Percentiles rank a stretch among this genome's conserved stretches.
phyloP scores from a whole-genome alignment of 2,888 invertebrate genomes.

The Aporophyla lueneburgensis region DNA sequence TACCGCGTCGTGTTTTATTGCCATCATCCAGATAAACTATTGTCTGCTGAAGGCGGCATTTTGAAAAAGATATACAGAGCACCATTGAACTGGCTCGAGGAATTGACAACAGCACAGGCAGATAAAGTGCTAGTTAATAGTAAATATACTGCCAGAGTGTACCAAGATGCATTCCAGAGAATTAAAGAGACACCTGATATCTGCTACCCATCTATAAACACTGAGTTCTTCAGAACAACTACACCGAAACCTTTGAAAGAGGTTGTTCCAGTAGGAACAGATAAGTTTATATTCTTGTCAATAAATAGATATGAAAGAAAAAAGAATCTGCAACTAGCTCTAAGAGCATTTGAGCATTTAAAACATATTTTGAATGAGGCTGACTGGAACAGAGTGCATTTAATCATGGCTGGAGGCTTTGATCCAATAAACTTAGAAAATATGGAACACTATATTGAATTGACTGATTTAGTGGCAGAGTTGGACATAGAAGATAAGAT shows the following conservation, averaged over 20 bases:
- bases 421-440: slow-evolving; percentile 97
- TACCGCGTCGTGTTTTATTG: slow-evolving; percentile 97
- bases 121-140: slow-evolving; percentile 98
- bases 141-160: slow-evolving; percentile 97
- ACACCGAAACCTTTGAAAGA: slow-evolving; percentile 88
- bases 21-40: slow-evolving; percentile 98
- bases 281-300: slow-evolving; percentile 95
- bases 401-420: slow-evolving; percentile 99
- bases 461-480: slow-evolving; percentile 92
- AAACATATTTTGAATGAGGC: slow-evolving; percentile 88
- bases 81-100: slow-evolving; percentile 98
- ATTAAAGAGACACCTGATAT: slow-evolving; percentile 94
- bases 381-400: slow-evolving; percentile 93
- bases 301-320: slow-evolving; percentile 99
- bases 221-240: slow-evolving; percentile 92
- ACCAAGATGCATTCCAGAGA: slow-evolving; percentile 95
- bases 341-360: slow-evolving; percentile 94
- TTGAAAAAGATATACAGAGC: slow-evolving; percentile 96
- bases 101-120: slow-evolving; percentile 96
- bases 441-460: slow-evolving; percentile 95
- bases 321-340: slow-evolving; percentile 97
- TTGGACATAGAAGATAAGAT: slow-evolving; percentile 93
- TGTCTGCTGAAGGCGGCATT: slow-evolving; percentile 94
- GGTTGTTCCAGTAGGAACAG: slow-evolving; percentile 88
- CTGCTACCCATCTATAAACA: slow-evolving; percentile 98